phyloP scores from a whole-genome alignment of 92 coral and sea anemone species.

The Phenganax marumi region DNA sequence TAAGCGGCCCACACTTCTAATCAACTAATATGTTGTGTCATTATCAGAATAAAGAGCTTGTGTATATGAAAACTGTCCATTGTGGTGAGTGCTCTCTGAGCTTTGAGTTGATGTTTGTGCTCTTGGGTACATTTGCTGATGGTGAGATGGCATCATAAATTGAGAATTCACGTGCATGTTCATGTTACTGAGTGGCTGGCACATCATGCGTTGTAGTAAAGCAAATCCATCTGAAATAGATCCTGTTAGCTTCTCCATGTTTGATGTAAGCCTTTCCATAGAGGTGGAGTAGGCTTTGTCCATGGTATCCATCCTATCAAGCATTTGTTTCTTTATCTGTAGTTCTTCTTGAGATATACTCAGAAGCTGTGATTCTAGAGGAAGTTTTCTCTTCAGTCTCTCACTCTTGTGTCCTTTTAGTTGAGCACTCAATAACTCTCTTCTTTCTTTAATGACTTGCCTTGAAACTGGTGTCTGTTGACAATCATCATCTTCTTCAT shows the following conservation, averaged over 20 bases:
- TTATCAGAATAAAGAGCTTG: too few species aligned
- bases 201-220: not conserved
- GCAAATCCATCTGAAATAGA: slow-evolving; percentile 4
- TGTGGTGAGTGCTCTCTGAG: too few species aligned
- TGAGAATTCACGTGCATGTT: not conserved
- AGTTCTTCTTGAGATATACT: slow-evolving; percentile 30
- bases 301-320: not conserved
- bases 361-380: slow-evolving; percentile 29
- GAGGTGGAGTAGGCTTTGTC: not conserved
- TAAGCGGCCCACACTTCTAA: too few species aligned
- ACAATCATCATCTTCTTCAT: too few species aligned
- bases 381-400: slow-evolving; percentile 31
- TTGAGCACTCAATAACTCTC: not conserved
- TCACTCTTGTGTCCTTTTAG: slow-evolving; percentile 30
- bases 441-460: too few species aligned
- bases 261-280: not conserved
- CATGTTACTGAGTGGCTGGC: not conserved
- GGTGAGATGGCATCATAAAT: not conserved
- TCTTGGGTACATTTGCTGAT: too few species aligned
- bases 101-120: too few species aligned
- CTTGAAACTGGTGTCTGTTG: too few species aligned
- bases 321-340: slow-evolving; percentile 17
- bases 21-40: too few species aligned
- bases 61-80: too few species aligned
- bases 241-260: not conserved